Conservation (phyloP, 2,113 vertebrate genomes). For the Thryonomys swinderianus region DNA sequence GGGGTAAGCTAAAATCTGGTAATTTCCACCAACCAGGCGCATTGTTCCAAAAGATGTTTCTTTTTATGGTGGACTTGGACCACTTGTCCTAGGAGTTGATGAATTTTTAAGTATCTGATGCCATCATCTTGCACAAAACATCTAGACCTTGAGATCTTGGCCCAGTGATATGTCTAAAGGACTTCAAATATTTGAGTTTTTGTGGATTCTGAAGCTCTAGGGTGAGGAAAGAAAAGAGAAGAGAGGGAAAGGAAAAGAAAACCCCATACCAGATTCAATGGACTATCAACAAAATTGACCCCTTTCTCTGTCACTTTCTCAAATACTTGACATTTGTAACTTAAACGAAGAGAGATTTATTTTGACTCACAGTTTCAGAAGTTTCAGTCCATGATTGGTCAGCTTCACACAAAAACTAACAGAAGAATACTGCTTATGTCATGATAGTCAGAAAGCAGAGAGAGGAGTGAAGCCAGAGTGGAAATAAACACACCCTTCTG, state of each 20-base stretch:
- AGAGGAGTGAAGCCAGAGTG: neutral
- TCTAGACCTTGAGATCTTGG: neutral
- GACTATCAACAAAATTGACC: neutral
- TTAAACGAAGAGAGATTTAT: neutral
- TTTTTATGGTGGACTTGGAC: neutral
- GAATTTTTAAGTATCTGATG: neutral
- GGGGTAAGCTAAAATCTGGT: neutral
- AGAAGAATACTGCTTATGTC: neutral
- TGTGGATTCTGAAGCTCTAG: neutral
- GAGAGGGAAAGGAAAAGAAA: neutral
- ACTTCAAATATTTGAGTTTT: neutral
- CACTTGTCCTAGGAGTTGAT: neutral
- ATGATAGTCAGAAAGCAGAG: neutral
- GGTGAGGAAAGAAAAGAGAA: neutral
- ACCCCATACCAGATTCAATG: neutral
- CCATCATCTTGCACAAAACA: neutral
- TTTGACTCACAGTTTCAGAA: neutral
- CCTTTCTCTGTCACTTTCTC: neutral
- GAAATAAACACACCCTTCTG: neutral
- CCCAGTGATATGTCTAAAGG: neutral
- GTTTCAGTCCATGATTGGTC: neutral
- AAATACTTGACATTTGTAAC: neutral
- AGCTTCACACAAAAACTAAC: neutral
- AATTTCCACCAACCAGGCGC: neutral
- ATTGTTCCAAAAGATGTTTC: neutral